Percentiles rank a stretch among this genome's conserved stretches.
Conservation (phyloP, 2,113 vertebrate species). For the Sterna hirundo region DNA sequence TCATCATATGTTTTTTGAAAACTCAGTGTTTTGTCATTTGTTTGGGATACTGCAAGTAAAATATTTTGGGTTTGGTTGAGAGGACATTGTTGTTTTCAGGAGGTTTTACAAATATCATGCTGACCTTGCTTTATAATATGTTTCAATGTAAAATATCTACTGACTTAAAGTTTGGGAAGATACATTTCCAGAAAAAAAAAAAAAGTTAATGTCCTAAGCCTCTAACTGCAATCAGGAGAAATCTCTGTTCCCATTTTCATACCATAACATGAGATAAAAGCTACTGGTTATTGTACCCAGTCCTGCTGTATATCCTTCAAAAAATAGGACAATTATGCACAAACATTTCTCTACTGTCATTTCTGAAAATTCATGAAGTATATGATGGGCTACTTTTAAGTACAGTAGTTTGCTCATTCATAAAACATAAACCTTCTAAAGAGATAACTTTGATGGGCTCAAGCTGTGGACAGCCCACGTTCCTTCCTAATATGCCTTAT, state of each 20-base stretch:
- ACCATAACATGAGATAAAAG: background rate
- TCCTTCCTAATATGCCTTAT: background rate
- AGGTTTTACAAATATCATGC: background rate
- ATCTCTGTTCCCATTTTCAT: background rate
- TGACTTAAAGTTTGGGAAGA: background rate
- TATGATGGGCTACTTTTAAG: slow-evolving; percentile 36
- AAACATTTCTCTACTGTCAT: slow-evolving; percentile 9
- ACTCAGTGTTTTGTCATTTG: fast-evolving
- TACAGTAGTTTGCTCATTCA: slow-evolving; percentile 48
- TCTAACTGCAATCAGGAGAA: background rate
- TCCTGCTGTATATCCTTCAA: background rate
- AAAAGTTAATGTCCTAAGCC: background rate
- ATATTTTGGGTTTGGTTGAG: background rate
- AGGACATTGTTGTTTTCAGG: background rate
- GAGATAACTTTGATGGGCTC: slow-evolving; percentile 11
- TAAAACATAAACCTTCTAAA: slow-evolving; percentile 57
- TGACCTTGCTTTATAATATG: background rate
- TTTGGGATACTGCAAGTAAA: background rate
- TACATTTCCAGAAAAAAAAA: background rate
- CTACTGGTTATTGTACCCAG: background rate
- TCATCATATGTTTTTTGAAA: background rate
- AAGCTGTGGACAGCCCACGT: slow-evolving; percentile 17
- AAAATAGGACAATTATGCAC: background rate
- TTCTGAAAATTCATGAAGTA: slow-evolving; percentile 7
- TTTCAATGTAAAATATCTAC: background rate